A percentile compares a stretch with the other conserved stretches of the same genome.
Conservation (phyloP, 2,113 vertebrate species). For the Myotis brandtii region DNA sequence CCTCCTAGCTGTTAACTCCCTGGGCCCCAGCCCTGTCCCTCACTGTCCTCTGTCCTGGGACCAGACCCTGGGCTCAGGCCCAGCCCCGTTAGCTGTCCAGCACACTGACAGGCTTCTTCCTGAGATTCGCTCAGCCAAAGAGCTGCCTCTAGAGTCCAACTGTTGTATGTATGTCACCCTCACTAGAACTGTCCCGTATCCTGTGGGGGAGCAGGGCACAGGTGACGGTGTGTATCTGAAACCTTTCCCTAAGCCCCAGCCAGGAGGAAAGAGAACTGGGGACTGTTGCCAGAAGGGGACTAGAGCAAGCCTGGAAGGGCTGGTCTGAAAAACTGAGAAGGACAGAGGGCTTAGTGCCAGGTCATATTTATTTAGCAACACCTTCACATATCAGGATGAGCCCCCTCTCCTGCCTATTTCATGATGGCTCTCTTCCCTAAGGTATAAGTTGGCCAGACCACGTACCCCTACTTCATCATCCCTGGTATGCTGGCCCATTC, state of each 20-base stretch:
- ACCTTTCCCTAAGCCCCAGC: neutral
- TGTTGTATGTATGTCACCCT: neutral
- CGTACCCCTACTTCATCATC: neutral
- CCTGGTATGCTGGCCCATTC: neutral
- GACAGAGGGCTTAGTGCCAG: neutral
- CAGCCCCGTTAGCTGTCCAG: neutral
- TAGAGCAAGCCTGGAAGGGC: neutral
- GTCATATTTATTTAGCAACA: neutral
- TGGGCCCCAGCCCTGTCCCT: neutral
- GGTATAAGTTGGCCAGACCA: neutral
- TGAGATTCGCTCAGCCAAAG: constrained; percentile 62
- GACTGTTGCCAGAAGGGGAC: neutral
- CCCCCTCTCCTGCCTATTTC: neutral
- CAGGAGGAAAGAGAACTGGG: neutral
- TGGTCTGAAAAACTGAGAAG: neutral
- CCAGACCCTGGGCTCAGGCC: neutral
- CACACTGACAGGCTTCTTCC: constrained; percentile 45
- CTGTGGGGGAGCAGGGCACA: neutral
- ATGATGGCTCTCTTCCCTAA: neutral
- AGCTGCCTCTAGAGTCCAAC: constrained; percentile 54
- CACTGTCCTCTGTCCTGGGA: neutral
- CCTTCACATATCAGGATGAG: neutral
- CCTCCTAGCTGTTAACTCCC: constrained; percentile 11
- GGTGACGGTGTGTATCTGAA: neutral
- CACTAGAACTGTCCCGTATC: neutral